Evolutionary conservation across 37 sponge, comb jelly and placozoan species (phyloP).

Genomic region (Amphimedon queenslandica): DNA sequence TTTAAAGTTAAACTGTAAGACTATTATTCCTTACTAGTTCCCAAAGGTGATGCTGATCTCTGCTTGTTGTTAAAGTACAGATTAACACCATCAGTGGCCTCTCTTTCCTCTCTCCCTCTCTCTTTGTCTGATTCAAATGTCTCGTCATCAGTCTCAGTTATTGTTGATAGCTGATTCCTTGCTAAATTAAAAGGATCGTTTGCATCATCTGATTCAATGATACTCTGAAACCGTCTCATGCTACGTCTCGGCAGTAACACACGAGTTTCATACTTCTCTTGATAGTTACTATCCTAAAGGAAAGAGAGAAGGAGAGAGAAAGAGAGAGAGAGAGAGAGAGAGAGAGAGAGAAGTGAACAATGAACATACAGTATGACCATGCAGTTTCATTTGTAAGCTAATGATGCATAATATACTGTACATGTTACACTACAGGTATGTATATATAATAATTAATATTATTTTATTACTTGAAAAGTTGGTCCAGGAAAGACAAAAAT

Average conservation of each 20-base stretch:
- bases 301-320: neutral
- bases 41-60: too few species aligned
- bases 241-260: neutral
- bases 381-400: neutral
- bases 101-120: neutral
- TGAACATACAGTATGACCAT: neutral
- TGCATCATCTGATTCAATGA: neutral
- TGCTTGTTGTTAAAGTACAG: too few species aligned
- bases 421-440: neutral
- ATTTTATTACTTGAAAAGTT: slow-evolving; percentile 9
- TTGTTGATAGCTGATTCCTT: neutral
- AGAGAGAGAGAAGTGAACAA: neutral
- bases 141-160: neutral
- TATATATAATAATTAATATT: too few species aligned
- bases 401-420: neutral
- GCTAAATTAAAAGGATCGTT: neutral
- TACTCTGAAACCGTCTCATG: neutral
- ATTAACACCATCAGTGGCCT: neutral
- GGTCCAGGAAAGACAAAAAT: slow-evolving; percentile 22
- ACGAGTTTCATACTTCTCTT: neutral
- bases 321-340: slow-evolving; percentile 3
- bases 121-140: neutral
- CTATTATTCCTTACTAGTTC: too few species aligned
- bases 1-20: too few species aligned
- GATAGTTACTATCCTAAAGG: too few species aligned